Evolutionary conservation across 2,888 invertebrate species (phyloP).

Genomic region (Eristalis pertinax): DNA sequence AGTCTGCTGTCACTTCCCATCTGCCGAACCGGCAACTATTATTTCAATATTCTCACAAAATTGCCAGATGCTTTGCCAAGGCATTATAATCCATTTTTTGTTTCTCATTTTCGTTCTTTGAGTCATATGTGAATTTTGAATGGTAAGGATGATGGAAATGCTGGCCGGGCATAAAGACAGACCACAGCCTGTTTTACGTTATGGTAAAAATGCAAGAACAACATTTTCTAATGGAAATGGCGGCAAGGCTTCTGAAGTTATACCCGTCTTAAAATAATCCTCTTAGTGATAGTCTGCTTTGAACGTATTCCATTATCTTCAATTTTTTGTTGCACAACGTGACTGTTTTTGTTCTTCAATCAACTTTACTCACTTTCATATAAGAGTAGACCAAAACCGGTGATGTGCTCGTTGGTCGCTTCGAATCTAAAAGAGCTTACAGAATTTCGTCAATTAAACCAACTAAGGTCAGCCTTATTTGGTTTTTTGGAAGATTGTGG

Average conservation of each 20-base stretch:
- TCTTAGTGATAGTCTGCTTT: neutral
- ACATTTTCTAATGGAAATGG: neutral
- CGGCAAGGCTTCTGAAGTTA: neutral
- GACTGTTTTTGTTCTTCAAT: too few relatives aligned
- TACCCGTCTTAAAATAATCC: conserved; percentile 19
- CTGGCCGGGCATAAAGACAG: neutral
- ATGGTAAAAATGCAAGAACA: neutral
- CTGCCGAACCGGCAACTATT: neutral
- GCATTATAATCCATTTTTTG: neutral
- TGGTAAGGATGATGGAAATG: conserved; percentile 1
- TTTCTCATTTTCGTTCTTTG: neutral
- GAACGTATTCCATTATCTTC: neutral
- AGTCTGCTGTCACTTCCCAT: neutral
- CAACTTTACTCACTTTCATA: too few relatives aligned
- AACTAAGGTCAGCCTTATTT: too few relatives aligned
- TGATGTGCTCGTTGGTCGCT: too few relatives aligned
- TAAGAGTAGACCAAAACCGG: too few relatives aligned
- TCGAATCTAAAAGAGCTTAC: too few relatives aligned
- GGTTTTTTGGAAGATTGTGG: too few relatives aligned
- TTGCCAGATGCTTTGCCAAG: conserved; percentile 28
- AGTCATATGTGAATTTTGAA: conserved; percentile 37
- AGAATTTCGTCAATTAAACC: too few relatives aligned
- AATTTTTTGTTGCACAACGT: too few relatives aligned
- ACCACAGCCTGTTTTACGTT: neutral
- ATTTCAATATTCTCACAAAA: conserved; percentile 7